These are phyloP conservation scores for Saccostrea echinata DNA, from an alignment of 1,140 invertebrate species.

Conservation along the genomic window DNA sequence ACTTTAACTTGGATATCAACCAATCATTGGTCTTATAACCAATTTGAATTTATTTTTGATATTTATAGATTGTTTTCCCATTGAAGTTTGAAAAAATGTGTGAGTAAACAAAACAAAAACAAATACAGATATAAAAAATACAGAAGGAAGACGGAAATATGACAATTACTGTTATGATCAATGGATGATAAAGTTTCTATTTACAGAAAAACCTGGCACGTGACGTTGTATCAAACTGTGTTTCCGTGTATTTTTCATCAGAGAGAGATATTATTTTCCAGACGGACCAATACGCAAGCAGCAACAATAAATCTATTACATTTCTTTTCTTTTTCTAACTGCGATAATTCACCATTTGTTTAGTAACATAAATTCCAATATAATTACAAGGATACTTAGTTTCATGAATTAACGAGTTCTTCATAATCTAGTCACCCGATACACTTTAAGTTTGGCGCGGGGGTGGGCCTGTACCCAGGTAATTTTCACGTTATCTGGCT, in stretches of 20 bases:
- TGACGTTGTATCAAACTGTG: background rate
- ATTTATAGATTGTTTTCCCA: background rate
- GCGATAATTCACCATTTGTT: background rate
- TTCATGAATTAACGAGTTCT: background rate
- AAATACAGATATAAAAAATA: background rate
- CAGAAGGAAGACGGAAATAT: background rate
- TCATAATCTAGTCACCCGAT: slow-evolving; percentile 25
- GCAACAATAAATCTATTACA: background rate
- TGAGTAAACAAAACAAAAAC: background rate
- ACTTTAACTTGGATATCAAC: no score
- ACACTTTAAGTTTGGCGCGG: slow-evolving; percentile 11
- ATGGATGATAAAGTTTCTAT: background rate
- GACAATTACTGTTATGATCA: background rate
- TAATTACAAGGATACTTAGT: background rate
- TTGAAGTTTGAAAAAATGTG: background rate
- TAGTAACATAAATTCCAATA: slow-evolving; percentile 10
- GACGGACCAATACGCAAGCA: background rate
- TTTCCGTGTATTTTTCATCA: slow-evolving; percentile 9
- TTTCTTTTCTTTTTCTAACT: background rate
- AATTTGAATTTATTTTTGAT: background rate
- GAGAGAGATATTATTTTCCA: background rate
- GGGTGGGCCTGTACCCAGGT: background rate
- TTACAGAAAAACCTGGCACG: background rate
- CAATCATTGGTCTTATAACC: no score
- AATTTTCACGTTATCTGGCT: slow-evolving; percentile 19